phyloP scores from a whole-genome alignment of 2,113 vertebrate genomes.

The Mionectes macconnelli region DNA sequence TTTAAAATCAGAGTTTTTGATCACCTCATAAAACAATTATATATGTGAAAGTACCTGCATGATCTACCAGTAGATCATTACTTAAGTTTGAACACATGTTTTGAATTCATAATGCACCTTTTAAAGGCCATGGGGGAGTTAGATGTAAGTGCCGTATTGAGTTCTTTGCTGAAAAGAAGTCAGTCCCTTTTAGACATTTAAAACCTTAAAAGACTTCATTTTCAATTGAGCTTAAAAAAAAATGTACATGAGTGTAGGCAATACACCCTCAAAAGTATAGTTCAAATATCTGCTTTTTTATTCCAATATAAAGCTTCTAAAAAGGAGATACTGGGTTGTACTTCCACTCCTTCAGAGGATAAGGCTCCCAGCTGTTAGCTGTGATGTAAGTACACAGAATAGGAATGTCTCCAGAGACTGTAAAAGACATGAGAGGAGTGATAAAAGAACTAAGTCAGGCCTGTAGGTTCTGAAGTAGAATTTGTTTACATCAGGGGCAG shows the following conservation, averaged over 20 bases:
- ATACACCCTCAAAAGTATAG: background rate
- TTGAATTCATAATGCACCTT: slow-evolving; percentile 22
- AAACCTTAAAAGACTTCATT: slow-evolving; percentile 39
- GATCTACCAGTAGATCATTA: background rate
- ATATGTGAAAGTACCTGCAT: background rate
- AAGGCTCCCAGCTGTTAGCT: background rate
- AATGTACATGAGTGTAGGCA: background rate
- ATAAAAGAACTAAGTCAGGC: background rate
- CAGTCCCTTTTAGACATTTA: background rate
- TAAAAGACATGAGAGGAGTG: background rate
- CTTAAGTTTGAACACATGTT: background rate
- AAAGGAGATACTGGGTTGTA: background rate
- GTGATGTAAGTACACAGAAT: background rate
- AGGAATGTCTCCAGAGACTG: background rate
- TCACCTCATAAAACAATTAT: background rate
- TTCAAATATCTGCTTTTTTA: background rate
- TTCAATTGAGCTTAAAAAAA: slow-evolving; percentile 24
- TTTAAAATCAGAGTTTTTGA: background rate
- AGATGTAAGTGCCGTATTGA: background rate
- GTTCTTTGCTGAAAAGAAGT: background rate
- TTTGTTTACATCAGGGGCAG: background rate
- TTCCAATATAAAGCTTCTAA: background rate
- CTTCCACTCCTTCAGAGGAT: background rate
- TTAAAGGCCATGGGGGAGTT: background rate
- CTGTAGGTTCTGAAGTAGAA: background rate